Evolutionary conservation across 2,888 invertebrate species (phyloP).

Genomic region (Venusia cambrica): DNA sequence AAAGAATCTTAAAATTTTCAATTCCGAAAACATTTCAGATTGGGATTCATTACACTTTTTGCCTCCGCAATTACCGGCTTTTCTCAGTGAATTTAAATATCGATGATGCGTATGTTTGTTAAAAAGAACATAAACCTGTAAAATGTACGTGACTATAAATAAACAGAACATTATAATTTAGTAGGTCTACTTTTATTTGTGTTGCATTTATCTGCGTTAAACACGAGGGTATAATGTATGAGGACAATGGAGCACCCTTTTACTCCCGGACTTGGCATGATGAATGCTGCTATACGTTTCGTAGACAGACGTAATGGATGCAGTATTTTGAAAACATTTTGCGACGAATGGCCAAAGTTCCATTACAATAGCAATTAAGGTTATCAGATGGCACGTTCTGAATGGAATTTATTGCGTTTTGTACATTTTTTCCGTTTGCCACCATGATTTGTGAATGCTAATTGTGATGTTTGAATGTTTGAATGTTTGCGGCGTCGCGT

Average conservation of each 20-base stretch:
- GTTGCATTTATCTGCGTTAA: slow-evolving; percentile 21
- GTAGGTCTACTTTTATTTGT: slow-evolving; percentile 8
- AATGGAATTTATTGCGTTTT: slow-evolving; percentile 25
- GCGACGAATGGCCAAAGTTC: slow-evolving; percentile 36
- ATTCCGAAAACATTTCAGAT: slow-evolving; percentile 6
- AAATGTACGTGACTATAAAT: slow-evolving; percentile 5
- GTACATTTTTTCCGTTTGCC: slow-evolving; percentile 27
- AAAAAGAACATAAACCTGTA: slow-evolving; percentile 12
- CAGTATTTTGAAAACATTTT: slow-evolving; percentile 36
- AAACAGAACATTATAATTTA: slow-evolving; percentile 15
- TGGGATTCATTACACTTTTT: slow-evolving; percentile 50
- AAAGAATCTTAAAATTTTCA: not conserved
- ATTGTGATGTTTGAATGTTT: slow-evolving; percentile 17
- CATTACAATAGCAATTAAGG: slow-evolving; percentile 33
- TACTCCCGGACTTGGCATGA: slow-evolving; percentile 34
- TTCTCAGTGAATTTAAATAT: slow-evolving; percentile 40
- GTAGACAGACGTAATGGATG: slow-evolving; percentile 33
- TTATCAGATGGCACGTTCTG: slow-evolving; percentile 26
- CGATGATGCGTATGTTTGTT: slow-evolving; percentile 8
- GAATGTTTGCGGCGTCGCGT: slow-evolving; percentile 11
- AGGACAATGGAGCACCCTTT: slow-evolving; percentile 26
- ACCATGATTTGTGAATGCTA: slow-evolving; percentile 22
- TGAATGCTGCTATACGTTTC: slow-evolving; percentile 31
- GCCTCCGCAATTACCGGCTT: slow-evolving; percentile 57
- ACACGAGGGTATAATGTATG: slow-evolving; percentile 26